A percentile compares a stretch with the other conserved stretches of the same genome.
Conservation (phyloP, 2,888 invertebrate genomes). For the Ferdinandea cuprea region DNA sequence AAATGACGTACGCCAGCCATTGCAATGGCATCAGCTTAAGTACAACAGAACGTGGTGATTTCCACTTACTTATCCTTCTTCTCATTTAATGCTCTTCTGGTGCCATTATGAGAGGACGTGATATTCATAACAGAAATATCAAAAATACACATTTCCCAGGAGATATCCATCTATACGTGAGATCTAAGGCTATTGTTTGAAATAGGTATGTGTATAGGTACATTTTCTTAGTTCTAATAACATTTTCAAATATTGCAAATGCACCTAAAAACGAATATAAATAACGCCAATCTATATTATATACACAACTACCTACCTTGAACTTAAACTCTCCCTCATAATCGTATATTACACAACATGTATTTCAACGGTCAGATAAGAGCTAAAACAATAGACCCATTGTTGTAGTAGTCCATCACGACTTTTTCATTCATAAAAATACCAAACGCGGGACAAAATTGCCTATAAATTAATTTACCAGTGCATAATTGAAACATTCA, state of each 20-base stretch:
- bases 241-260: too few relatives aligned
- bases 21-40: slow-evolving; percentile 8
- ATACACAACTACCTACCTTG: slow-evolving; percentile 15
- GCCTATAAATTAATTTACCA: slow-evolving; percentile 19
- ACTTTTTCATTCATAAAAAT: slow-evolving; percentile 18
- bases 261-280: too few relatives aligned
- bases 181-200: not conserved
- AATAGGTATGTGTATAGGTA: too few relatives aligned
- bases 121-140: slow-evolving; percentile 6
- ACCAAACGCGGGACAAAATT: too few relatives aligned
- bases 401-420: slow-evolving; percentile 23
- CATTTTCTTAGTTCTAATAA: too few relatives aligned
- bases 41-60: not conserved
- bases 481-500: slow-evolving; percentile 59
- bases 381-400: slow-evolving; percentile 27
- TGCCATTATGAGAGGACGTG: slow-evolving; percentile 19
- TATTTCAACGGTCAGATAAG: too few relatives aligned
- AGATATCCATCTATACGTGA: not conserved
- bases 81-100: not conserved
- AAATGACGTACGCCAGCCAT: slow-evolving; percentile 1
- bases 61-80: not conserved
- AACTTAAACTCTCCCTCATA: slow-evolving; percentile 5
- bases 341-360: not conserved
- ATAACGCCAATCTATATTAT: too few relatives aligned
- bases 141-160: not conserved